A percentile compares a stretch with the other conserved stretches of the same genome.
Evolutionary conservation across 2,113 vertebrate species (phyloP).

Genomic region (Brachypodius melanocephalos): DNA sequence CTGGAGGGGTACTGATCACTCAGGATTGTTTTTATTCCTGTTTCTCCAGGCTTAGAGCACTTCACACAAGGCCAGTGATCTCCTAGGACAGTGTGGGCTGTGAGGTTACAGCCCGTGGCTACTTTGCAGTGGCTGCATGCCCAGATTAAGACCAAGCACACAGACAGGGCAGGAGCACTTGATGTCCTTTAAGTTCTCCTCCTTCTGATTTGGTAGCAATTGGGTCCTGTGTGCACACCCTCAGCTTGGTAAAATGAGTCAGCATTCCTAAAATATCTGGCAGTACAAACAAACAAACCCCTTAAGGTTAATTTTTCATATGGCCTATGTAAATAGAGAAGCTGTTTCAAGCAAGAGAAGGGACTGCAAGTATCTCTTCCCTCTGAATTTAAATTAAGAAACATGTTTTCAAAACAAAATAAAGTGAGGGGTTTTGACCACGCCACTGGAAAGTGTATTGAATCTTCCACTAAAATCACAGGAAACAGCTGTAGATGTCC

Average conservation of each 20-base stretch:
- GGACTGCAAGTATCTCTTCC: neutral
- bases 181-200: neutral
- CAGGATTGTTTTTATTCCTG: neutral
- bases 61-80: neutral
- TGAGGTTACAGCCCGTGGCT: neutral
- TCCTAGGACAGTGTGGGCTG: neutral
- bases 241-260: conserved; percentile 14
- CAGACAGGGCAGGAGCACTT: neutral
- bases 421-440: neutral
- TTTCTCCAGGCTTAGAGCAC: neutral
- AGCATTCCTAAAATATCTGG: conserved; percentile 35
- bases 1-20: neutral
- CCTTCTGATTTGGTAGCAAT: neutral
- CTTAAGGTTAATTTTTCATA: conserved; percentile 6
- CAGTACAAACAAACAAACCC: conserved; percentile 24
- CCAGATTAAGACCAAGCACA: neutral
- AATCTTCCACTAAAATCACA: neutral
- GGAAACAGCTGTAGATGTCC: neutral
- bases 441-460: neutral
- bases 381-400: neutral
- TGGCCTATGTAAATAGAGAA: neutral
- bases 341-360: neutral
- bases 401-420: neutral
- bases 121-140: neutral
- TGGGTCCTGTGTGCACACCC: neutral